Evolutionary conservation across 1,140 invertebrate genomes (phyloP).

Genomic region (Aphis craccivora): DNA sequence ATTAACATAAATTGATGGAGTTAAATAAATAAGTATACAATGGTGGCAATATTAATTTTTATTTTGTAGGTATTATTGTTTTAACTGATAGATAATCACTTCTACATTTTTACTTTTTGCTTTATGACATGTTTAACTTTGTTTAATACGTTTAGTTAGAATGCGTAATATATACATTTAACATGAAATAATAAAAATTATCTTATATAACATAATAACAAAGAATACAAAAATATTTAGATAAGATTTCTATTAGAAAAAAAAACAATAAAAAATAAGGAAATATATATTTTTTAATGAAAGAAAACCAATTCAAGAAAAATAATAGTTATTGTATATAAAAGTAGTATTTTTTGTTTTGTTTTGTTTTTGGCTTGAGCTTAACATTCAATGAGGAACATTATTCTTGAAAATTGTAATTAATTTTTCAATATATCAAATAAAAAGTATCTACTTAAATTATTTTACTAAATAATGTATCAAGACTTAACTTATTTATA

Average conservation of each 20-base stretch:
- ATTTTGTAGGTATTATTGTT: too few relatives aligned
- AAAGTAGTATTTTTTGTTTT: neutral
- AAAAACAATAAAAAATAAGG: neutral
- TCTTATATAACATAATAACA: neutral
- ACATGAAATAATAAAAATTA: neutral
- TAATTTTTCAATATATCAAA: neutral
- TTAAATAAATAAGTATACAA: too few relatives aligned
- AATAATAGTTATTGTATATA: neutral
- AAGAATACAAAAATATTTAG: neutral
- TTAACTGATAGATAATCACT: neutral
- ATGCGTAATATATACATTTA: neutral
- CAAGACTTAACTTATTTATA: neutral
- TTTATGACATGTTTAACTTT: neutral
- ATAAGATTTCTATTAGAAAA: neutral
- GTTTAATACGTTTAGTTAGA: neutral
- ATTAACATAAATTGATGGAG: too few relatives aligned
- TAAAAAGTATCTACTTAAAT: neutral
- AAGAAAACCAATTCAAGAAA: neutral
- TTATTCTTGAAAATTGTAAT: neutral
- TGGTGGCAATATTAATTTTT: too few relatives aligned
- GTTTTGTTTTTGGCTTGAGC: neutral
- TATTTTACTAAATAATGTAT: too few relatives aligned
- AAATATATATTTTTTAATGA: neutral
- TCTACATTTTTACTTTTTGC: neutral
- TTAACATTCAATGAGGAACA: neutral